Conservation (phyloP, 2,797 vertebrate genomes). For the Malurus splendens region DNA sequence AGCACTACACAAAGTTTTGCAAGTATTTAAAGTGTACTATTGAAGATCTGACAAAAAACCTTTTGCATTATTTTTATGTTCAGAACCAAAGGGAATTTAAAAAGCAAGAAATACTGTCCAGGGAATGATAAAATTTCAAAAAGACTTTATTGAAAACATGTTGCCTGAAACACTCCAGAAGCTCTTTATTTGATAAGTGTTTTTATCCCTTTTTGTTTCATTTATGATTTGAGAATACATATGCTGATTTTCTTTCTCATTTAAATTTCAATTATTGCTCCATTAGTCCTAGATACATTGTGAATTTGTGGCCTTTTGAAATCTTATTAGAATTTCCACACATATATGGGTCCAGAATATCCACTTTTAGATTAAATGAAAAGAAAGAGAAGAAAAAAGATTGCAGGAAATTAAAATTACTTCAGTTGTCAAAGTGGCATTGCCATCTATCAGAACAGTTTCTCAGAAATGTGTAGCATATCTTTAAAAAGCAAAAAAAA, state of each 20-base stretch:
- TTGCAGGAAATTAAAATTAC: neutral
- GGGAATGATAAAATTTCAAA: constrained; percentile 17
- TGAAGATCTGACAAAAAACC: neutral
- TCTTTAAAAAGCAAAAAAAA: neutral
- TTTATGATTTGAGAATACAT: constrained; percentile 11
- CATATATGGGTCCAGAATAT: neutral
- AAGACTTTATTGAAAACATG: neutral
- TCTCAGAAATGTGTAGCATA: neutral
- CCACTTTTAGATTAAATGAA: neutral
- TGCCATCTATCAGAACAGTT: neutral
- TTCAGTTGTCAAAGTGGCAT: neutral
- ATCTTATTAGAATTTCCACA: neutral
- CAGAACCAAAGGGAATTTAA: neutral
- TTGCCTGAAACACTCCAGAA: constrained; percentile 2
- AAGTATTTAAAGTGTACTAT: neutral
- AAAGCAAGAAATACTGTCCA: neutral
- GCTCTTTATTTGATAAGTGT: neutral
- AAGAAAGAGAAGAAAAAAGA: neutral
- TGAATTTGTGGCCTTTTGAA: constrained; percentile 9
- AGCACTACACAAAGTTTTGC: neutral
- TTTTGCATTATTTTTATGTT: neutral
- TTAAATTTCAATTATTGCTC: constrained; percentile 21
- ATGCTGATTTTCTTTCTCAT: constrained; percentile 11
- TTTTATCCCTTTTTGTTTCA: neutral
- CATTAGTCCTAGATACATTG: neutral